Evolutionary conservation across 2,888 invertebrate species (phyloP).

Genomic region (Lordiphosa fenestrarum): DNA sequence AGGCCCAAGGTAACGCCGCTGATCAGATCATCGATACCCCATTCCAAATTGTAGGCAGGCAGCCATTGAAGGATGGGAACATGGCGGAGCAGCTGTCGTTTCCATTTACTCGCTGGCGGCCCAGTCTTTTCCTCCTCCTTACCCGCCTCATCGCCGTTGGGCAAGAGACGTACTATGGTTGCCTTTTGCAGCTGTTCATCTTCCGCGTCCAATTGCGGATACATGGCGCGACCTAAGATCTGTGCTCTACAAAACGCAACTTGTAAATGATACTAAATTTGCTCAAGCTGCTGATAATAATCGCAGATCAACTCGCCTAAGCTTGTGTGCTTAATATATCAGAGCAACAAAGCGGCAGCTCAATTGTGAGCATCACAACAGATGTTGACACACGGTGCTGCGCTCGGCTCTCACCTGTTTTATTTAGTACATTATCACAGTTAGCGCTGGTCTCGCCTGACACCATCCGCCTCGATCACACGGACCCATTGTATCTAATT

Average conservation of each 20-base stretch:
- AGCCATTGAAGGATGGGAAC: slow-evolving; percentile 76
- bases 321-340: slow-evolving; percentile 55
- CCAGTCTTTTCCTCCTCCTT: slow-evolving; percentile 23
- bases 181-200: slow-evolving; percentile 40
- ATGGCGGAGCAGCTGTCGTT: slow-evolving; percentile 46
- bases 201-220: slow-evolving; percentile 49
- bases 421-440: slow-evolving; percentile 7
- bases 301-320: slow-evolving; percentile 15
- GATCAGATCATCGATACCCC: slow-evolving; percentile 88
- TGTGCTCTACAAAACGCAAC: slow-evolving; percentile 35
- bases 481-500: slow-evolving; percentile 21
- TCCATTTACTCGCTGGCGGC: slow-evolving; percentile 40
- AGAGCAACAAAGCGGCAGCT: slow-evolving; percentile 41
- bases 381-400: slow-evolving; percentile 1
- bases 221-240: slow-evolving; percentile 43
- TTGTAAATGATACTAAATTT: slow-evolving; percentile 42
- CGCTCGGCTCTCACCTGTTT: slow-evolving; percentile 9
- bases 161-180: slow-evolving; percentile 42
- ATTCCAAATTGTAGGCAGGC: slow-evolving; percentile 69
- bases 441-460: slow-evolving; percentile 3
- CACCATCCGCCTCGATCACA: slow-evolving; percentile 3
- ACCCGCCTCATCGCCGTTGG: slow-evolving; percentile 17
- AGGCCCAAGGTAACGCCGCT: slow-evolving; percentile 94
- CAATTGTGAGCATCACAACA: slow-evolving; percentile 27
- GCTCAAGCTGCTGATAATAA: slow-evolving; percentile 28